Evolutionary conservation across 2,888 invertebrate species (phyloP).

Genomic region (Stramonita haemastoma): DNA sequence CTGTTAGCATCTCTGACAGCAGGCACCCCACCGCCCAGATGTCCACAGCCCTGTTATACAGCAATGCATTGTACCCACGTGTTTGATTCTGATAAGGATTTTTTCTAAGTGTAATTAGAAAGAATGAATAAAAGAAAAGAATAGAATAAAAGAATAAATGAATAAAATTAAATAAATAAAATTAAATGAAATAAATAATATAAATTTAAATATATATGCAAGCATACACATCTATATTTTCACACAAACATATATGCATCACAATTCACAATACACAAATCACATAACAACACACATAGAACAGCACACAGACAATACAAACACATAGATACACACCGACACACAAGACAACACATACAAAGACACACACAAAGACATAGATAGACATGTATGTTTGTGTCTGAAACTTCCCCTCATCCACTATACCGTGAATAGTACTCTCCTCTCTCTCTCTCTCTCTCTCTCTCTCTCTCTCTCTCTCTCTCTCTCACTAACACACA

Average conservation of each 20-base stretch:
- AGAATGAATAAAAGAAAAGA: background rate
- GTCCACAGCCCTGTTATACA: slow-evolving; percentile 82
- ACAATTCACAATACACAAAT: no score
- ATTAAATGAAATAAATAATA: no score
- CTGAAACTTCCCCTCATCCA: no score
- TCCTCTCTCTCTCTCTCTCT: no score
- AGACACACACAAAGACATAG: background rate
- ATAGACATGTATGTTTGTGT: no score
- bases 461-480: no score
- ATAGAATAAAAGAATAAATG: background rate
- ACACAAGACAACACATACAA: background rate
- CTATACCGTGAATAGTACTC: no score
- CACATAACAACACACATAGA: background rate
- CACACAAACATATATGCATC: background rate
- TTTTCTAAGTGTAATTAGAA: background rate
- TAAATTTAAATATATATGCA: background rate
- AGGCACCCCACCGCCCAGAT: slow-evolving; percentile 93
- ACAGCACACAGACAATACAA: background rate
- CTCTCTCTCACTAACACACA: background rate
- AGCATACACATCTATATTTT: background rate
- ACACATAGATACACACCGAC: background rate
- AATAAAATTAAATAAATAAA: no score
- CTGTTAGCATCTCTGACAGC: slow-evolving; percentile 90
- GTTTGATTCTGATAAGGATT: no score
- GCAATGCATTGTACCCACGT: background rate